Evolutionary conservation across 2,113 vertebrate species (phyloP), one percentile per base, ranked within the genome.

Genomic region (Cathartes aura): DNA sequence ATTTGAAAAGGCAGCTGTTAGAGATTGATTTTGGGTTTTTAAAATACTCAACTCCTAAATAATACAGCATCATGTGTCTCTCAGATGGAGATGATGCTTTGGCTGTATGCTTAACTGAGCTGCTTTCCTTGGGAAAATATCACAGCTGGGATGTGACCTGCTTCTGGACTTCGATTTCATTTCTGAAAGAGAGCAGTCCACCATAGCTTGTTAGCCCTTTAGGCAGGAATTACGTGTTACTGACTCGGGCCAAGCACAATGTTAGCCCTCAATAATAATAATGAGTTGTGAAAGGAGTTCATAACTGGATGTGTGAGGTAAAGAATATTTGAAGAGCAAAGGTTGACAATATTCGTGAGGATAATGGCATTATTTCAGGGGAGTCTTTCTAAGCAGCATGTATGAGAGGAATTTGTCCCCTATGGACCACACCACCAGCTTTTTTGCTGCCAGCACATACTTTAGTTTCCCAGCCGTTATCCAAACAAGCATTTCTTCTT

Each of bases 61-160:
- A 83, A 87, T 79, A 67, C 11, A 92, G 22, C 73, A 64, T 53
- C 95, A 72, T 64, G 70, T 64, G 62, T 60, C 52, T 84, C 76
- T 94, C 73, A 72, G 89, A 84, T 45, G 78, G 73, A 96, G 81
- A 89, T 84, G 73, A 72, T 2, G 7, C 52, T 96, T 89, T 67
- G 73, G 56, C 64, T 79, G 40, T 53, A 3, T 87, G 83, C 62
- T 96, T 84, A 95, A 87, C 60, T 0, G 1, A 71, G 68, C 32
- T 87, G 40, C 60, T 85, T 89, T 97, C 93, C 94, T 94, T 64
- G 81, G 91, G 83, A 97, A 95, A 94, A 92, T 45, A 82, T 82
- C 94, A 89, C 80, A 96, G 81, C 89, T 93, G 87, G 83, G 91
- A 89, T 79, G 73, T 92, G 76, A 87, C 72, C 83, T 89, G 87